Evolutionary conservation across 2,888 invertebrate genomes (phyloP).

Genomic region (Tachina grossa): DNA sequence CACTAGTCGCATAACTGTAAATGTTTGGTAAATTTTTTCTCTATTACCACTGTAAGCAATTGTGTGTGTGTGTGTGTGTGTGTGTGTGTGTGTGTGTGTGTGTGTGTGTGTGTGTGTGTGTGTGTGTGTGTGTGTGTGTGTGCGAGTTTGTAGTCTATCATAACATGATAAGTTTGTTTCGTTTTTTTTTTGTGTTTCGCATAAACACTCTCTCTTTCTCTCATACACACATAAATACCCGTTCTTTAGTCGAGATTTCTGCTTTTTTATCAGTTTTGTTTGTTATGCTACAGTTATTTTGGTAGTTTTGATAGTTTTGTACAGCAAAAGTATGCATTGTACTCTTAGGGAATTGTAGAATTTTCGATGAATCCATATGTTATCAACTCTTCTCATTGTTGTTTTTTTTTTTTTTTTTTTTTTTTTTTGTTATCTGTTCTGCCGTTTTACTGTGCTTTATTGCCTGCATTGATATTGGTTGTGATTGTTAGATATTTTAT

Average conservation of each 20-base stretch:
- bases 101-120: neutral
- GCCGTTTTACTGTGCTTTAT: neutral
- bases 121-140: too few species aligned
- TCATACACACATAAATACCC: neutral
- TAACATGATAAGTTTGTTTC: conserved; percentile 3
- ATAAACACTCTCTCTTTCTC: conserved; percentile 3
- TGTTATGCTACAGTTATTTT: neutral
- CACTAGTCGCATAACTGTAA: conserved; percentile 19
- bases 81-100: neutral
- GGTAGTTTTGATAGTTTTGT: neutral
- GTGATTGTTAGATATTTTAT: conserved; percentile 37
- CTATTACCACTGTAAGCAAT: conserved; percentile 10
- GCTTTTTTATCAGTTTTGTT: neutral
- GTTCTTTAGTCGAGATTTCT: neutral
- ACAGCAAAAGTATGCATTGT: conserved; percentile 12
- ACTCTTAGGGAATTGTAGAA: conserved; percentile 51
- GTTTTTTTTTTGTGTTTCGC: neutral
- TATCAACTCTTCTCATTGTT: conserved; percentile 27
- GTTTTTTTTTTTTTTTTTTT: neutral
- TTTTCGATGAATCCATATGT: conserved; percentile 58
- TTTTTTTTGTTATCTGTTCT: neutral
- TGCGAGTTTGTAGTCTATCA: conserved; percentile 1
- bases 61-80: neutral
- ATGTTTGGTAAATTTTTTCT: conserved; percentile 32
- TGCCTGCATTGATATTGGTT: neutral